phyloP scores from a whole-genome alignment of 2,888 invertebrate genomes.

The Corythucha ciliata region DNA sequence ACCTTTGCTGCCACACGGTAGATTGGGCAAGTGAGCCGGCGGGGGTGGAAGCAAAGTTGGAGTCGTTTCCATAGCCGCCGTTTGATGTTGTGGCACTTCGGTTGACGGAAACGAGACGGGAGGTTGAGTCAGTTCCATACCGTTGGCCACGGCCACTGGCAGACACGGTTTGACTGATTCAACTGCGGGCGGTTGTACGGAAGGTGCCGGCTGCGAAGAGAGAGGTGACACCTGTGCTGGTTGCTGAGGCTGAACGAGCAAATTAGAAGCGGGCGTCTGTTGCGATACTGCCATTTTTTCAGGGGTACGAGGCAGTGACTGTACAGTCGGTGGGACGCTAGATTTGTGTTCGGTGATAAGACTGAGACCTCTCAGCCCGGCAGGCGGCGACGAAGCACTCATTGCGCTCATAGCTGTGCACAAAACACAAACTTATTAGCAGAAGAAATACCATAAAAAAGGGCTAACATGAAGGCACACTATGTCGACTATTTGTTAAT shows the following conservation, averaged over 20 bases:
- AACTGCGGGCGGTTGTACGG: neutral
- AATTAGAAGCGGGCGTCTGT: neutral
- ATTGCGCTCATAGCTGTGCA: conserved; percentile 35
- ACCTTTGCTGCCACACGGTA: conserved; percentile 24
- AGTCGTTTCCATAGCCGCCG: conserved; percentile 12
- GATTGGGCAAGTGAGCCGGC: conserved; percentile 21
- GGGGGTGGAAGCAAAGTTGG: conserved; percentile 13
- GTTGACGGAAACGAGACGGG: conserved; percentile 19
- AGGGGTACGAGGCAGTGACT: conserved; percentile 29
- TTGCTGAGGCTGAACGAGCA: conserved; percentile 2
- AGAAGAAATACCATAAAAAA: neutral
- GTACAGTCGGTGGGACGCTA: conserved; percentile 27
- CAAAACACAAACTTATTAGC: conserved; percentile 15
- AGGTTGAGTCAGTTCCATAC: conserved; percentile 22
- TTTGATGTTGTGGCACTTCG: conserved; percentile 17
- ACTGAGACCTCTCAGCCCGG: conserved; percentile 31
- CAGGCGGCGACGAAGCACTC: conserved; percentile 35
- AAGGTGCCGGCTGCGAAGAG: neutral
- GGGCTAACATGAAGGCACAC: too few relatives aligned
- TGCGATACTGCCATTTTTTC: conserved; percentile 26
- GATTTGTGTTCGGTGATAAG: conserved; percentile 31
- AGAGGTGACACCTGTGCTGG: neutral
- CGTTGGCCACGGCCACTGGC: conserved; percentile 15
- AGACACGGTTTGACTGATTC: conserved; percentile 1
- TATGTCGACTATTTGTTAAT: too few relatives aligned